A percentile compares a stretch with the other conserved stretches of the same genome.
These are phyloP conservation scores for Amblyornis subalaris DNA, from an alignment of 2,113 vertebrate genomes.

Conservation along the genomic window DNA sequence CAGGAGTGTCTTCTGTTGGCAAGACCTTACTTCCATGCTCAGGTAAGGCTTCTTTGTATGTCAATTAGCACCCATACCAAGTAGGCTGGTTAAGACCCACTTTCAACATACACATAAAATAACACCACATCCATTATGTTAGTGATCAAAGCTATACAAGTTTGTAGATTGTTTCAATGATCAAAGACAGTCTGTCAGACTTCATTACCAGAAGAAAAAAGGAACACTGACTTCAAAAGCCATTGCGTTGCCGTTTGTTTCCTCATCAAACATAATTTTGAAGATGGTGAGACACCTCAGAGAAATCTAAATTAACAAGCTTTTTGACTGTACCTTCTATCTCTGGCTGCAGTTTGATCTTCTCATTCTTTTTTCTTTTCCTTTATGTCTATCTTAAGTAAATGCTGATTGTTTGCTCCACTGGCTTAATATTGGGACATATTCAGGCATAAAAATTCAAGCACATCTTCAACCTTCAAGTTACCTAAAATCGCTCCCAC, in stretches of 20 bases:
- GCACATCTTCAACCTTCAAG: background rate
- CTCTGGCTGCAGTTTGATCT: background rate
- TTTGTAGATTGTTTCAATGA: constrained; percentile 42
- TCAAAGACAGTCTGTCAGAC: constrained; percentile 52
- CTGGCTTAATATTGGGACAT: background rate
- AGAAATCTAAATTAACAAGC: constrained; percentile 16
- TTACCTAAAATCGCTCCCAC: background rate
- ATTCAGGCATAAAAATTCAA: background rate
- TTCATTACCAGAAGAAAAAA: constrained; percentile 37
- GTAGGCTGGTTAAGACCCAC: constrained; percentile 27
- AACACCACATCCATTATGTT: constrained; percentile 41
- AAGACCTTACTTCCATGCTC: background rate
- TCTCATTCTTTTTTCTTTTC: background rate
- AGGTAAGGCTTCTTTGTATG: background rate
- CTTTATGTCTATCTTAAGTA: background rate
- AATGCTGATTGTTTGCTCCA: background rate
- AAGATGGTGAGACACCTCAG: background rate
- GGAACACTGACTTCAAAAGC: constrained; percentile 42
- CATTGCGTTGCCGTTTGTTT: background rate
- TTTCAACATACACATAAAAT: constrained; percentile 42
- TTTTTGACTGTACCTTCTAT: background rate
- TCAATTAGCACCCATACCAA: constrained; percentile 47
- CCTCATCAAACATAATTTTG: constrained; percentile 28
- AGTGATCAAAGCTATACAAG: constrained; percentile 57
- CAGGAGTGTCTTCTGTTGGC: background rate